phyloP scores from a whole-genome alignment of 2,113 vertebrate species.

The Microcebus lehilahytsara region DNA sequence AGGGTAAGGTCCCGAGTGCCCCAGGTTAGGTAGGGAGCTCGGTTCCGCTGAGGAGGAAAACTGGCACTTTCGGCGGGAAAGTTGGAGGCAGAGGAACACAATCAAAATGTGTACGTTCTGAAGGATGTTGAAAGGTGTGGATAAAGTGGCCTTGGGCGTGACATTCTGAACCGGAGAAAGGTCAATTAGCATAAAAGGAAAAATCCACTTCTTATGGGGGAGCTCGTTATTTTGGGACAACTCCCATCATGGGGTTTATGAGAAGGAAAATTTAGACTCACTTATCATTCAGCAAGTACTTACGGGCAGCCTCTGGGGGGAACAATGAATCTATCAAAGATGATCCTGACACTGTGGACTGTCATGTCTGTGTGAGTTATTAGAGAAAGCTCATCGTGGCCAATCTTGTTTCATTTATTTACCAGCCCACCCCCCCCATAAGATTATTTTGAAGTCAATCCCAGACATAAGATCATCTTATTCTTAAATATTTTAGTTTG shows the following conservation, averaged over 20 bases:
- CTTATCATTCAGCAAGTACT: background rate
- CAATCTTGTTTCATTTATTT: constrained; percentile 1
- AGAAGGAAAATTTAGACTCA: background rate
- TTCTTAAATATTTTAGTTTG: constrained; percentile 39
- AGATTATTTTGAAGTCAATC: constrained; percentile 37
- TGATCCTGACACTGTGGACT: background rate
- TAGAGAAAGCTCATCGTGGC: background rate
- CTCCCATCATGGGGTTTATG: background rate
- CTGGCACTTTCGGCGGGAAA: background rate
- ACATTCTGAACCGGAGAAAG: background rate
- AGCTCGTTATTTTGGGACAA: background rate
- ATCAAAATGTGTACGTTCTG: background rate
- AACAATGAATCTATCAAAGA: background rate
- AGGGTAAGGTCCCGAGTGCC: background rate
- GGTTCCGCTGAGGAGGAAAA: background rate
- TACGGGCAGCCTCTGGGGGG: background rate
- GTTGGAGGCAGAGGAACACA: background rate
- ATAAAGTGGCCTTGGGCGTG: background rate
- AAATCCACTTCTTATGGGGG: background rate
- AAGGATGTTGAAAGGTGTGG: background rate
- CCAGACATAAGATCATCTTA: constrained; percentile 11
- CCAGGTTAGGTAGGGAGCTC: background rate
- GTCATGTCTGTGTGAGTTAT: background rate
- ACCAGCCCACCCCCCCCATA: background rate
- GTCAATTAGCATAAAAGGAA: background rate